A percentile compares a stretch with the other conserved stretches of the same genome.
Evolutionary conservation across 2,113 vertebrate genomes (phyloP).

Genomic region (Semnopithecus entellus): DNA sequence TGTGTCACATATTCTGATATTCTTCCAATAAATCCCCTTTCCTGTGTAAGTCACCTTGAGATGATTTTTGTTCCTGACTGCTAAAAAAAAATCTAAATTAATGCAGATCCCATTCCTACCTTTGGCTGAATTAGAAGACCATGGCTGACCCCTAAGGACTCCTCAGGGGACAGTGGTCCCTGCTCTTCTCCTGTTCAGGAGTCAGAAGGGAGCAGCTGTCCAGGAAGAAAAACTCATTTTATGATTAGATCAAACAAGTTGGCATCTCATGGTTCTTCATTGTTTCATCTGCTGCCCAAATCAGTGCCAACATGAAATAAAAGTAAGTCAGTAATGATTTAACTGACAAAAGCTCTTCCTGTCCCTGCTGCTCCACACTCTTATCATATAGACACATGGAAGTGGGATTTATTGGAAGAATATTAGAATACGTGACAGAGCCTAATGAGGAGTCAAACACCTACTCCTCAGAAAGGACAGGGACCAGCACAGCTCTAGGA

Average conservation of each 20-base stretch:
- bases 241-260: not conserved
- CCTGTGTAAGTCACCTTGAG: not conserved
- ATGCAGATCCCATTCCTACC: not conserved
- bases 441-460: not conserved
- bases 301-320: not conserved
- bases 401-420: not conserved
- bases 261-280: not conserved
- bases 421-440: not conserved
- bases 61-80: not conserved
- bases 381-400: not conserved
- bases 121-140: not conserved
- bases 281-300: not conserved
- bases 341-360: not conserved
- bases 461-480: not conserved
- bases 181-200: not conserved
- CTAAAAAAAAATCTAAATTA: not conserved
- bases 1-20: not conserved
- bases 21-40: not conserved
- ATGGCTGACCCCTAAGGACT: not conserved
- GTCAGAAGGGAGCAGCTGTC: not conserved
- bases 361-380: not conserved
- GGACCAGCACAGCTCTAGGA: not conserved
- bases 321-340: not conserved
- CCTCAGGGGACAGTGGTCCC: not conserved
- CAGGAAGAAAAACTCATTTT: not conserved